Conservation (phyloP, 1,140 invertebrate genomes). For the Aphelenchoides besseyi region DNA sequence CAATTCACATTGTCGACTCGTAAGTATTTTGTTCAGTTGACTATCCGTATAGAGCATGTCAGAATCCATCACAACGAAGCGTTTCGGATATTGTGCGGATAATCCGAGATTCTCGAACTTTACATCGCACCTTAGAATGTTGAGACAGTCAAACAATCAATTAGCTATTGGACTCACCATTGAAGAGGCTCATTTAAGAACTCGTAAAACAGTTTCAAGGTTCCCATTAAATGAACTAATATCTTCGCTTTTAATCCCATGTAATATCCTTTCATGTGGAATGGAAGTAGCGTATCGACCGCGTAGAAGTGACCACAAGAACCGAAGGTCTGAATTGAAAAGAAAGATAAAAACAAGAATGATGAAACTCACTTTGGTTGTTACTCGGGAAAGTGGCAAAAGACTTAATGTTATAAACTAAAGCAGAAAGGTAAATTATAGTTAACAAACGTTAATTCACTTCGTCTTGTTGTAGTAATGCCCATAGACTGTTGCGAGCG, state of each 20-base stretch:
- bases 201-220: slow-evolving; percentile 60
- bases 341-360: background rate
- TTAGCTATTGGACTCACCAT: too few species aligned
- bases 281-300: slow-evolving; percentile 55
- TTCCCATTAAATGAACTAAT: slow-evolving; percentile 59
- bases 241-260: slow-evolving; percentile 46
- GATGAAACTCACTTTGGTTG: slow-evolving; percentile 45
- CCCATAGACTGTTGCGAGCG: slow-evolving; percentile 56
- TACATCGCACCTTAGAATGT: too few species aligned
- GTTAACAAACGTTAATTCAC: background rate
- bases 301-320: slow-evolving; percentile 60
- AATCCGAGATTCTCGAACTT: slow-evolving; percentile 58
- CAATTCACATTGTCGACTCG: slow-evolving; percentile 34
- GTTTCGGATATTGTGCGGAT: slow-evolving; percentile 61
- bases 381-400: slow-evolving; percentile 52
- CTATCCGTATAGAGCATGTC: slow-evolving; percentile 61
- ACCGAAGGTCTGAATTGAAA: slow-evolving; percentile 45
- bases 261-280: slow-evolving; percentile 60
- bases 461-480: slow-evolving; percentile 61
- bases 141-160: too few species aligned
- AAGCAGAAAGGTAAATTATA: background rate
- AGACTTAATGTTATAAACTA: slow-evolving; percentile 51
- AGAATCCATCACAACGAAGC: slow-evolving; percentile 31
- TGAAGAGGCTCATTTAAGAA: slow-evolving; percentile 62
- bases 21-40: slow-evolving; percentile 45